phyloP scores from a whole-genome alignment of 2,113 vertebrate genomes.

The Salvelinus fontinalis region DNA sequence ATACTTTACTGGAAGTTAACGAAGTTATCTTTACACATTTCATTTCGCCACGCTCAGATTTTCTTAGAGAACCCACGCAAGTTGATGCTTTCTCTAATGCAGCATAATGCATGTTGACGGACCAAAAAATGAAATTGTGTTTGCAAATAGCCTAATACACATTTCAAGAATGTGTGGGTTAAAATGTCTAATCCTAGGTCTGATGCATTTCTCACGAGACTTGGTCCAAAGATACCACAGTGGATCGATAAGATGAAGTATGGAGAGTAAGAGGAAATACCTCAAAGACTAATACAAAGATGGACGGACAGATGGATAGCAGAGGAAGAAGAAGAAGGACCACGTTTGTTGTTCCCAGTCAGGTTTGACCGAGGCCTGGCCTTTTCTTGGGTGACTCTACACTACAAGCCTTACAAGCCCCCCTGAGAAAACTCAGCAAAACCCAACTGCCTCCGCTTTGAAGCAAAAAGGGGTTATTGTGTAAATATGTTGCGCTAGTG shows the following conservation, averaged over 20 bases:
- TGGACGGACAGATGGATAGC: constrained; percentile 60
- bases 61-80: constrained; percentile 60
- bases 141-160: constrained; percentile 46
- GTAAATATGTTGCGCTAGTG: constrained; percentile 72
- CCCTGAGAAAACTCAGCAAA: constrained; percentile 62
- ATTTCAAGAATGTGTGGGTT: constrained; percentile 35
- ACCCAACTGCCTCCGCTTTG: constrained; percentile 67
- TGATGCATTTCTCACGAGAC: no score
- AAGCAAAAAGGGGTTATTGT: constrained; percentile 67
- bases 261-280: no score
- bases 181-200: constrained; percentile 27
- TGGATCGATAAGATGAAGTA: no score
- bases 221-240: no score
- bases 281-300: constrained; percentile 48
- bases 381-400: constrained; percentile 36
- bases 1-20: no score
- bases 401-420: constrained; percentile 65
- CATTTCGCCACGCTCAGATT: constrained; percentile 38
- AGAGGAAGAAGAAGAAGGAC: constrained; percentile 32
- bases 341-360: constrained; percentile 9
- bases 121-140: constrained; percentile 53
- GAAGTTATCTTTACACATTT: constrained; percentile 26
- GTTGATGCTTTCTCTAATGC: constrained; percentile 40
- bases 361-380: constrained; percentile 68
- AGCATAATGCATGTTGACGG: constrained; percentile 46